Base-by-base conservation (phyloP, 2,888 invertebrate genomes). In the Temnothorax ravouxi region DNA sequence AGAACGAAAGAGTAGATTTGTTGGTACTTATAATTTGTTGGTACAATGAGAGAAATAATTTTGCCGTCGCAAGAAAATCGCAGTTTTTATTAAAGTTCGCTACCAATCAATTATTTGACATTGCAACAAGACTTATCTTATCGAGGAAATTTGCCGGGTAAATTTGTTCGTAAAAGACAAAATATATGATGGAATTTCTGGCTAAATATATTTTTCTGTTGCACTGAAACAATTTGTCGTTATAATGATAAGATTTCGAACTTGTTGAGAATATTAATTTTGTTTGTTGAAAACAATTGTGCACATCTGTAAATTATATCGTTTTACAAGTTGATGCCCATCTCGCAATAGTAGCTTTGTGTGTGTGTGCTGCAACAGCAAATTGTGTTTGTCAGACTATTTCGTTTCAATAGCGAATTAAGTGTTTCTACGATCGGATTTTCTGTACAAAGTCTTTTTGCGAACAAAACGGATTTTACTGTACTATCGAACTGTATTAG, bases 1-100 rank as follows among this genome's bases (percentile, higher is more conserved):
- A 76, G 52, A 79, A 67, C 47, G 56, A 44, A 25, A 38, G n/a
- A 18, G 11, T 18, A 81, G 3, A 76, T 29, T 44, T 64, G 41
- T 62, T 41, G 21, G 3, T 41, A 50, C 9, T 67, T 38, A 67
- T 41, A 29, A 4, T 54, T 52, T 52, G 25, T 64, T 64, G n/a
- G 18, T 52, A 64, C 8, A 38, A 15, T 38, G 59, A 47, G 34
- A 44, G n/a, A 29, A 75, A 66, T 66, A 25, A 66, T 66, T 66
- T 66, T 47, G 25, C 0, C 25, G 25, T 66, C 4, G 13, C 66
- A 18, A 41, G 3, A 41, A 62, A n/a, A 2, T 25, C 3, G 9
- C 9, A 66, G 25, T 4, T 29, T 64, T 66, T 18, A 3, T 47
- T 47, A 9, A 29, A 29, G 9, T 25, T 25, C 15, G 11, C 54